Evolutionary conservation across 1,140 invertebrate genomes (phyloP).

Genomic region (Lutraria rhynchaena): DNA sequence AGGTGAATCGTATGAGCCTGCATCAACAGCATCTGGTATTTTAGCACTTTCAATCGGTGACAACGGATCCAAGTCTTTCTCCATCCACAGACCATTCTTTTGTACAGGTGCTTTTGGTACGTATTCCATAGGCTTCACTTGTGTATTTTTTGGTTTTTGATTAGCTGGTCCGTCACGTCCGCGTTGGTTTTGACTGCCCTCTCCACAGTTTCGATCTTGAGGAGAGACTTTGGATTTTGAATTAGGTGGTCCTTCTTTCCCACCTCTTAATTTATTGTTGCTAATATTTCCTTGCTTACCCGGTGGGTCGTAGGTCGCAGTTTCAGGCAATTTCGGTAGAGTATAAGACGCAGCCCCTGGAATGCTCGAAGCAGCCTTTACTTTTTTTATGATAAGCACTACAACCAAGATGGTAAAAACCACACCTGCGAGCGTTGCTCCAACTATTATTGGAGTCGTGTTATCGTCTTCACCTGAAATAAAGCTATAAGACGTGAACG

Average conservation of each 20-base stretch:
- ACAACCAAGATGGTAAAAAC: not conserved
- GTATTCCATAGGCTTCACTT: not conserved
- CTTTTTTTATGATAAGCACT: not conserved
- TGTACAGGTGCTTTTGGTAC: conserved; percentile 10
- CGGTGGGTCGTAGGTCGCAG: not conserved
- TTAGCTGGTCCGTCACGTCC: too few relatives aligned
- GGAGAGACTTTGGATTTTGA: conserved; percentile 28
- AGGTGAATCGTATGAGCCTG: not conserved
- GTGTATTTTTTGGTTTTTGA: not conserved
- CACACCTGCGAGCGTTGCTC: not conserved
- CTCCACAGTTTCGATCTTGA: not conserved
- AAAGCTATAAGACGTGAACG: not conserved
- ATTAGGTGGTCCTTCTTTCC: conserved; percentile 19
- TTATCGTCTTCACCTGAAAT: not conserved
- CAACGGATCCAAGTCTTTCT: not conserved
- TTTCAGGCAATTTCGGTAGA: not conserved
- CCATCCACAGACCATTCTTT: conserved; percentile 16
- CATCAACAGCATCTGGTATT: not conserved
- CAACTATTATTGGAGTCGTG: conserved; percentile 23
- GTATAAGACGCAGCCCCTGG: conserved; percentile 2
- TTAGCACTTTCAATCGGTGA: not conserved
- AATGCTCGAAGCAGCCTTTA: not conserved
- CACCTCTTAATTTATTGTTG: conserved; percentile 1
- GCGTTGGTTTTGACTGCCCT: too few relatives aligned
- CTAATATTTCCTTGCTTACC: not conserved